Conservation (phyloP, 2,888 invertebrate genomes). For the Sarcophaga subvicina region DNA sequence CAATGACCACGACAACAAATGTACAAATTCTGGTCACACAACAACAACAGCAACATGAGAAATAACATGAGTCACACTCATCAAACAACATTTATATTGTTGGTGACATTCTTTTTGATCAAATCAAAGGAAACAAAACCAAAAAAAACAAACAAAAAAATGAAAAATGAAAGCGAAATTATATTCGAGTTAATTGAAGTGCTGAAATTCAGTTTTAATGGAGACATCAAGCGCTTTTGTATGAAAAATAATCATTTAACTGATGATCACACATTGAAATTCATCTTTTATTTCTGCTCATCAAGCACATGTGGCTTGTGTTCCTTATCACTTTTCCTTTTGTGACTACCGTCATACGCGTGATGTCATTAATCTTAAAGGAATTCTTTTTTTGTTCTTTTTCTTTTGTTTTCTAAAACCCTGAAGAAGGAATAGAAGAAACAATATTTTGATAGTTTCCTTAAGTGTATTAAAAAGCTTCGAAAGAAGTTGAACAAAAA, state of each 20-base stretch:
- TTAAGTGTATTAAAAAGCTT: constrained; percentile 3
- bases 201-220: no score
- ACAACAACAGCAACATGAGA: background rate
- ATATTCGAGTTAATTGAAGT: background rate
- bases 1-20: constrained; percentile 40
- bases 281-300: no score
- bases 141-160: no score
- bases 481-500: background rate
- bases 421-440: background rate
- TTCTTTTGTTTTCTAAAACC: background rate
- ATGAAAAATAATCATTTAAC: no score
- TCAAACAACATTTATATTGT: background rate
- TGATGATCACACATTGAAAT: no score
- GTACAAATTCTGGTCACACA: constrained; percentile 25
- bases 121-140: background rate
- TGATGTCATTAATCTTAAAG: constrained; percentile 65
- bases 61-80: background rate
- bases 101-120: background rate
- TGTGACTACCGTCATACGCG: background rate
- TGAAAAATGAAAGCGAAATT: constrained; percentile 24
- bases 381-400: constrained; percentile 1
- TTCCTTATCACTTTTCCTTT: constrained; percentile 5
- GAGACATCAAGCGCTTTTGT: no score
- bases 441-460: constrained; percentile 59
- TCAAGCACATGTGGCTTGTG: no score